phyloP scores from a whole-genome alignment of 2,888 invertebrate genomes.

The Acleris laterana region DNA sequence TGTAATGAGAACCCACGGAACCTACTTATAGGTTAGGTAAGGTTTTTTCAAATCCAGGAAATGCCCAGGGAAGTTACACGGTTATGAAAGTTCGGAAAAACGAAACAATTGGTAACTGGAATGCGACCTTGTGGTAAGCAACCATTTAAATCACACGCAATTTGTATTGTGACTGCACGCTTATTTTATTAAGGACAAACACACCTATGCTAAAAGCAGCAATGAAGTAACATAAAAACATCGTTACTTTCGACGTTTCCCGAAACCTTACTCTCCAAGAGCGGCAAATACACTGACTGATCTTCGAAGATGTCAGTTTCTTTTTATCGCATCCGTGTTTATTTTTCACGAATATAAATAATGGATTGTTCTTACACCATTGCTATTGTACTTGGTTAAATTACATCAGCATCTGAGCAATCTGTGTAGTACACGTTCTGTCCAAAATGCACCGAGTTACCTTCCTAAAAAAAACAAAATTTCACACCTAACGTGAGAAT shows the following conservation, averaged over 20 bases:
- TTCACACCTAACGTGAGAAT: too few species aligned
- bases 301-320: background rate
- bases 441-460: background rate
- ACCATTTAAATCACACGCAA: too few species aligned
- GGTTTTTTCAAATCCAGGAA: too few species aligned
- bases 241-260: background rate
- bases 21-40: too few species aligned
- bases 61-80: too few species aligned
- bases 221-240: background rate
- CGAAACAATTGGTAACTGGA: too few species aligned
- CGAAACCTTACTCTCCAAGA: background rate
- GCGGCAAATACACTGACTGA: conserved; percentile 4
- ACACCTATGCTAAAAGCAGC: background rate
- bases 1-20: too few species aligned
- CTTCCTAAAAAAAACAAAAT: too few species aligned
- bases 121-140: too few species aligned
- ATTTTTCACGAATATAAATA: background rate
- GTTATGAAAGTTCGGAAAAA: too few species aligned
- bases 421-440: too few species aligned
- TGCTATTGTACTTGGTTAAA: background rate
- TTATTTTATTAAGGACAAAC: background rate
- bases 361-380: background rate
- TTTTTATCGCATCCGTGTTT: background rate
- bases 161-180: too few species aligned
- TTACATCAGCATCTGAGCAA: background rate